A percentile compares a stretch with the other conserved stretches of the same genome.
Conservation (phyloP, 2,888 invertebrate species). For the Trachelus tabidus region DNA sequence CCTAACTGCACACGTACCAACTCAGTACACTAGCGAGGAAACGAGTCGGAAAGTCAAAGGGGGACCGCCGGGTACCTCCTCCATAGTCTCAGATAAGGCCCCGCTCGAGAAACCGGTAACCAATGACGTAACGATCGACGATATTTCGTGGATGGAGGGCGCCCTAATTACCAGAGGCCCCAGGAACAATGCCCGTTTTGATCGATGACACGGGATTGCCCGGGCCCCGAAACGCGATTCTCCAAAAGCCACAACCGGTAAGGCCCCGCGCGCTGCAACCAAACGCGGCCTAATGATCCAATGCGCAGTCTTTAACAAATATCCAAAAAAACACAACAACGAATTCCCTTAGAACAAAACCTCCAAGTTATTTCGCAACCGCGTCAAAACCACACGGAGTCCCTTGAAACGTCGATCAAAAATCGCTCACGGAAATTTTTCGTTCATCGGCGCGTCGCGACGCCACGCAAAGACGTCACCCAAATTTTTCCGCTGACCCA, state of each 20-base stretch:
- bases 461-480: neutral
- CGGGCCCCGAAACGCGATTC: neutral
- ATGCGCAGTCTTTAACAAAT: neutral
- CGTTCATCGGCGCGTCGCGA: neutral
- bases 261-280: neutral
- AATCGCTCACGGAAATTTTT: neutral
- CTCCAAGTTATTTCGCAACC: neutral
- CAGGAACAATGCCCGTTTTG: slow-evolving; percentile 26
- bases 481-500: neutral
- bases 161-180: slow-evolving; percentile 1
- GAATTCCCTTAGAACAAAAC: neutral
- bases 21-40: neutral
- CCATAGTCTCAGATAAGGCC: neutral
- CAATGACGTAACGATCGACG: slow-evolving; percentile 2
- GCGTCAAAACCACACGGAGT: neutral
- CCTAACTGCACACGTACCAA: neutral
- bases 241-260: neutral
- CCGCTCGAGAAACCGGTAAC: slow-evolving; percentile 4
- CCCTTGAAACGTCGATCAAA: neutral
- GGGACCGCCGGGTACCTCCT: neutral
- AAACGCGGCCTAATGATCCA: neutral
- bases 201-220: slow-evolving; percentile 23
- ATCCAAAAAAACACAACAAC: neutral
- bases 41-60: neutral
- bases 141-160: neutral